Percentiles rank a stretch among this genome's conserved stretches.
Evolutionary conservation across 92 coral and sea anemone species (phyloP).

Genomic region (Porites evermanni): DNA sequence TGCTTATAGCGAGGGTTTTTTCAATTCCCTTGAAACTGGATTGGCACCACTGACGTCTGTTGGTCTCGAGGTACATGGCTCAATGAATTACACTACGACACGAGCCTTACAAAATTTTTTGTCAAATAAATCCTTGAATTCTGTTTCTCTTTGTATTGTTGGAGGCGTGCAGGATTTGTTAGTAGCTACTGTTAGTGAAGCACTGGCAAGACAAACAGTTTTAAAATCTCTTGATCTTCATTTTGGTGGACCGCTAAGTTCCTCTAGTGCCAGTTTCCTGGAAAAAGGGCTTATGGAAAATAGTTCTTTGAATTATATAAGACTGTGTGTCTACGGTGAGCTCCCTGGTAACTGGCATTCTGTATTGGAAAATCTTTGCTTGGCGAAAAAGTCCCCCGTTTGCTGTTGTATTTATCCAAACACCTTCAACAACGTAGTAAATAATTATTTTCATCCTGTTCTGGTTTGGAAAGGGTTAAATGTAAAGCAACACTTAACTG

Average conservation of each 20-base stretch:
- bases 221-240: not conserved
- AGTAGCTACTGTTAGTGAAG: not conserved
- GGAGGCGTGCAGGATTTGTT: not conserved
- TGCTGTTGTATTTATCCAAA: not conserved
- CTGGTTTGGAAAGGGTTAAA: too few species aligned
- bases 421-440: not conserved
- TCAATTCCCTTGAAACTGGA: not conserved
- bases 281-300: constrained; percentile 1
- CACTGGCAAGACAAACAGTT: not conserved
- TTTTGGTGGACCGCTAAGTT: not conserved
- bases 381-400: not conserved
- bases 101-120: not conserved
- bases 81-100: not conserved
- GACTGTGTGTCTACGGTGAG: not conserved
- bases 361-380: not conserved
- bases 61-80: not conserved
- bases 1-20: not conserved
- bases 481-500: not conserved
- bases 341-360: not conserved
- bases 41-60: constrained; percentile 1
- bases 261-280: not conserved
- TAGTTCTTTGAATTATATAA: not conserved
- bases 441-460: not conserved
- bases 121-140: not conserved
- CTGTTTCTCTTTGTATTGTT: not conserved